Percentiles rank a stretch among this genome's conserved stretches.
These are phyloP conservation scores for Acanthosoma haemorrhoidale DNA, from an alignment of 2,888 invertebrate genomes.

Conservation along the genomic window DNA sequence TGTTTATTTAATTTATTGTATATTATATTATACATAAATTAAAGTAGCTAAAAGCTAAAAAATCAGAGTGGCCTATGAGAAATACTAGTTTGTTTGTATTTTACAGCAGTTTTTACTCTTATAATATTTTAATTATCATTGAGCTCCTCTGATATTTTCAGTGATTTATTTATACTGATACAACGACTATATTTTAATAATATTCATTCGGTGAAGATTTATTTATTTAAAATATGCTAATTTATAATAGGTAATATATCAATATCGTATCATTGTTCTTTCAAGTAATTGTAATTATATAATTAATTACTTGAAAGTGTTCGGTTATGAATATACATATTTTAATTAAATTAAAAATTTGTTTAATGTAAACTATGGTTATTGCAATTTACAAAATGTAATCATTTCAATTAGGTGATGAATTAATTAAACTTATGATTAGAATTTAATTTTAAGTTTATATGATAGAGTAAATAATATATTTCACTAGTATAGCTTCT, in stretches of 20 bases:
- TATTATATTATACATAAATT: not conserved
- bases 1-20: not conserved
- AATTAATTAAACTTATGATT: not conserved
- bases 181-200: not conserved
- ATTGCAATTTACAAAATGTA: not conserved
- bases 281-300: not conserved
- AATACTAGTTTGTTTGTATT: not conserved
- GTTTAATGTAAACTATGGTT: too few relatives aligned
- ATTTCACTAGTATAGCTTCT: not conserved
- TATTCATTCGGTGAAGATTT: not conserved
- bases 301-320: too few relatives aligned
- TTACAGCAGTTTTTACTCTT: not conserved
- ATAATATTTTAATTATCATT: not conserved
- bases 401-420: not conserved
- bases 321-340: too few relatives aligned
- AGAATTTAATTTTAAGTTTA: not conserved
- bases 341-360: too few relatives aligned
- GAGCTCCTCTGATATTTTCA: not conserved
- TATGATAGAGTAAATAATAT: not conserved
- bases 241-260: not conserved
- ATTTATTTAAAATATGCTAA: not conserved
- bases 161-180: not conserved
- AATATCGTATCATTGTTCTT: not conserved
- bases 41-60: not conserved
- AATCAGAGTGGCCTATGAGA: not conserved